Evolutionary conservation across 2,113 vertebrate genomes (phyloP), one percentile per base, ranked within the genome.

Genomic region (Merops nubicus): DNA sequence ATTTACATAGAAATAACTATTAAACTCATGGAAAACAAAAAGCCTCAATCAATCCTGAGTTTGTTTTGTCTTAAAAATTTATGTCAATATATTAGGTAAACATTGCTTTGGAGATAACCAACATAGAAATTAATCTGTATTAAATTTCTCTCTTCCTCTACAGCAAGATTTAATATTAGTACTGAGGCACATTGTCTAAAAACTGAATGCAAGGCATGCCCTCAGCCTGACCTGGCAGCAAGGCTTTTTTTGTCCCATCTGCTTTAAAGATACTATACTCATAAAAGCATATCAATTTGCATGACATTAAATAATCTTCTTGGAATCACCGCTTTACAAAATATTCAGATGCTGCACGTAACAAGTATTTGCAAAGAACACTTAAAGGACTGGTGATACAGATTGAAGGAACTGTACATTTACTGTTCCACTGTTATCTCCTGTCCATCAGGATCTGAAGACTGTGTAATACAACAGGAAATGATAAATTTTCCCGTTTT

Each of bases 301-400:
- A 91, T 77, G n/a, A 56, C 65, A 84, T 80, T 85, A 96, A 91
- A 84, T 87, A 93, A 82, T 85, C 68, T 72, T 85, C 33, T 72
- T 89, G 51, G 54, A 89, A 93, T 73, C 81, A 25, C 48, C 79
- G 20, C 54, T 78, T 75, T 91, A 31, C 36, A 68, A 94, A 95
- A 69, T 83, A 88, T 65, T 87, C 47, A 68, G 34, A 42, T 88
- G 28, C 34, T 82, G 5, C 34, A 56, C 51, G 65, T n/a, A n/a
- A 50, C 45, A 78, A 85, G 40, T 63, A 70, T 70, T 57, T 90
- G 8, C 14, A 95, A 90, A 76, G 62, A 91, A 89, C 50, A 82
- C 31, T 60, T 36, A 47, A 56, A 43, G 17, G 8, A 62, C 34
- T 84, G 15, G 6, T 69, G 22, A 67, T 34, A n/a, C 18, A 16